phyloP scores from a whole-genome alignment of 2,888 invertebrate genomes.

The Apotomis betuletana region DNA sequence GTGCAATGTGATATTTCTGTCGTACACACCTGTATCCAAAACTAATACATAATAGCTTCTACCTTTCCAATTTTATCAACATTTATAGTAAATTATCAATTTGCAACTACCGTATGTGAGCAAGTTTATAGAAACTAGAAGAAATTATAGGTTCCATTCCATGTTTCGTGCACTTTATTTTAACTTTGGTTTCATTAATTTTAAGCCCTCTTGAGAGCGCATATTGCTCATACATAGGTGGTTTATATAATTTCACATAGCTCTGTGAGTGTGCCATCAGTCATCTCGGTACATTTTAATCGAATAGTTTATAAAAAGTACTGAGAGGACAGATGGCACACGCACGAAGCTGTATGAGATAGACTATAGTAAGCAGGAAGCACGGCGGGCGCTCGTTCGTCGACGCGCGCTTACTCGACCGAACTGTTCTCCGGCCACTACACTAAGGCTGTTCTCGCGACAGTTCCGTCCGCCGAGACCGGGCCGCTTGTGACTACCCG shows the following conservation, averaged over 20 bases:
- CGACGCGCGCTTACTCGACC: neutral
- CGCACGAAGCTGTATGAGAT: too few relatives aligned
- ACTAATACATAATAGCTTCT: neutral
- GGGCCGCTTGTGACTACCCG: neutral
- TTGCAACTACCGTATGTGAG: slow-evolving; percentile 4
- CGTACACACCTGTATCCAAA: neutral
- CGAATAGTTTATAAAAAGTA: too few relatives aligned
- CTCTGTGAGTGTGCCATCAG: too few relatives aligned
- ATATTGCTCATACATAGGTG: slow-evolving; percentile 15
- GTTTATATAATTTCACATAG: too few relatives aligned
- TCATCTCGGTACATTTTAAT: too few relatives aligned
- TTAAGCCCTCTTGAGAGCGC: slow-evolving; percentile 3
- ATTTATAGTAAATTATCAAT: neutral
- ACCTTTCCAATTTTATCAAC: neutral
- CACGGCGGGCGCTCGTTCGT: too few relatives aligned
- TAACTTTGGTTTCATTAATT: slow-evolving; percentile 32
- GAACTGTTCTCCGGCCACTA: slow-evolving; percentile 20
- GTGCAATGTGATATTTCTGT: neutral
- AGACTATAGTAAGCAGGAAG: too few relatives aligned
- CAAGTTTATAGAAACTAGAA: slow-evolving; percentile 12
- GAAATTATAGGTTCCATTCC: slow-evolving; percentile 12
- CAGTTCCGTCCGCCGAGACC: slow-evolving; percentile 9
- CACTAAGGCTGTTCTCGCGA: slow-evolving; percentile 27
- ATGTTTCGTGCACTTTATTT: slow-evolving; percentile 21
- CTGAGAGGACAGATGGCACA: too few relatives aligned